Conservation (phyloP, 2,797 vertebrate genomes). For the Cynodonichthys magdalenae region DNA sequence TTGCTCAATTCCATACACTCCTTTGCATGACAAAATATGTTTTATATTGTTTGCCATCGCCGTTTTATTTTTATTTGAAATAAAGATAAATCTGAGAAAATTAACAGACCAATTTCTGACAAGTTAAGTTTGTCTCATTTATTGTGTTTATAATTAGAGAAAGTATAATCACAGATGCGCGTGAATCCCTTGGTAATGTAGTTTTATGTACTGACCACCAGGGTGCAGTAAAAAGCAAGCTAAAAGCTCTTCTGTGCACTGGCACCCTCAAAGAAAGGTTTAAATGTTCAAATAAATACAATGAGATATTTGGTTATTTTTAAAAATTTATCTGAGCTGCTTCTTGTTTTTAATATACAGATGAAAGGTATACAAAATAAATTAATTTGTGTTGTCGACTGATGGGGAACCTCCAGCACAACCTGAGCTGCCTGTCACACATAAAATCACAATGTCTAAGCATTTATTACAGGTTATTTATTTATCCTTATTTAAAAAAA, state of each 20-base stretch:
- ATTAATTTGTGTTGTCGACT: too few relatives aligned
- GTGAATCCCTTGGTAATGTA: background rate
- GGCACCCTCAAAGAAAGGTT: too few relatives aligned
- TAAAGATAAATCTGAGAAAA: background rate
- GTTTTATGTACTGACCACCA: conserved; percentile 45
- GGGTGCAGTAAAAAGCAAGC: conserved; percentile 50
- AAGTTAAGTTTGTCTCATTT: background rate
- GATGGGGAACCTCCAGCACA: too few relatives aligned
- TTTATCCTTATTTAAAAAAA: too few relatives aligned
- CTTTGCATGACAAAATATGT: background rate
- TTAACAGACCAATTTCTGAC: background rate
- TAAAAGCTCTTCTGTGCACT: conserved; percentile 4
- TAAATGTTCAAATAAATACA: background rate
- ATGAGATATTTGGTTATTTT: background rate
- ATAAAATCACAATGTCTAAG: too few relatives aligned
- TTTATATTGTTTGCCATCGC: background rate
- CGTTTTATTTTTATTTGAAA: background rate
- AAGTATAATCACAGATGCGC: background rate
- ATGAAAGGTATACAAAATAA: too few relatives aligned
- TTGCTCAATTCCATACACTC: background rate
- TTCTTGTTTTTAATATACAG: too few relatives aligned
- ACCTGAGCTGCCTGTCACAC: too few relatives aligned
- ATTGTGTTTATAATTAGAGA: background rate
- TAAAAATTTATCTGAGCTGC: too few relatives aligned
- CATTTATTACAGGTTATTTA: too few relatives aligned